Percentiles rank a stretch among this genome's conserved stretches.
Evolutionary conservation across 2,888 invertebrate species (phyloP).

Genomic region (Mamestra brassicae): DNA sequence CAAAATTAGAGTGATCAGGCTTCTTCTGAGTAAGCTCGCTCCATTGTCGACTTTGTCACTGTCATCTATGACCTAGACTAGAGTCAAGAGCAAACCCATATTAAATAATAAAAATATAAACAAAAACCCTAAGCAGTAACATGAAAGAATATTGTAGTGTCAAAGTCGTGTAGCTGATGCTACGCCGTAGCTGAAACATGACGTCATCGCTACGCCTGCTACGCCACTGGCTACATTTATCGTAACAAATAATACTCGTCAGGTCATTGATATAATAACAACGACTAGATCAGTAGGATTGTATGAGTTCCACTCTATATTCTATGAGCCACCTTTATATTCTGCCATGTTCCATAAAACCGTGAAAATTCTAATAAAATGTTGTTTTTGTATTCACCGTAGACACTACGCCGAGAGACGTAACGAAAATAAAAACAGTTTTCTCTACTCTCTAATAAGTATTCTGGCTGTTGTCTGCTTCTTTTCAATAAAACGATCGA

Average conservation of each 20-base stretch:
- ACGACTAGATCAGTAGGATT: background rate
- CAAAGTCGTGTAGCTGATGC: background rate
- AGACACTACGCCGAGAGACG: conserved; percentile 27
- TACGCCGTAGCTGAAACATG: conserved; percentile 23
- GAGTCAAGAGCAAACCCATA: no score
- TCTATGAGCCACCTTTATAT: conserved; percentile 22
- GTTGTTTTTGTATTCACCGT: conserved; percentile 42
- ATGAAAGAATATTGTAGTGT: no score
- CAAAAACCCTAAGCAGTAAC: no score
- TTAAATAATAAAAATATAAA: no score
- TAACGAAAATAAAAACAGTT: conserved; percentile 39
- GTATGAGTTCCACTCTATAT: conserved; percentile 14
- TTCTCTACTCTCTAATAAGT: conserved; percentile 38
- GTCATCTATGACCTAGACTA: no score
- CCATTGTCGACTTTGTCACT: no score
- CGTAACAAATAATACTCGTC: background rate
- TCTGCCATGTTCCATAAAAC: conserved; percentile 30
- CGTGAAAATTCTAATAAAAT: conserved; percentile 38
- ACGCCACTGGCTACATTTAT: background rate
- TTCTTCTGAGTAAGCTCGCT: no score
- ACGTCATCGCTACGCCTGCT: conserved; percentile 12
- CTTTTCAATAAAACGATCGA: conserved; percentile 51
- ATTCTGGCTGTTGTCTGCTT: conserved; percentile 38
- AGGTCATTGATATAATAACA: background rate
- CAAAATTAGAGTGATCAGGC: no score